A percentile compares a stretch with the other conserved stretches of the same genome.
Conservation (phyloP, 2,888 invertebrate genomes). For the Drosophila koepferae region DNA sequence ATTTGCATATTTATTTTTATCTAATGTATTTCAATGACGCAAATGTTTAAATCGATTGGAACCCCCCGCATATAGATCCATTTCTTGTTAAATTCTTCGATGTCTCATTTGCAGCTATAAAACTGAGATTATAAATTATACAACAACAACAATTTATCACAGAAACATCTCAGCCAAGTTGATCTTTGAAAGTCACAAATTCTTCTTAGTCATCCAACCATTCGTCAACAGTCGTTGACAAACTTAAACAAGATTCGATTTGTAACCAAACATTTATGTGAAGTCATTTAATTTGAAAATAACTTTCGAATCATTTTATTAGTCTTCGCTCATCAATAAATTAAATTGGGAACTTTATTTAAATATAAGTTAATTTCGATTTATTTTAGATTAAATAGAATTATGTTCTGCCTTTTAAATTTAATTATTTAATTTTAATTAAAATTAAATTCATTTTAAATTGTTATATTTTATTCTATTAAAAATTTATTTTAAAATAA, state of each 20-base stretch:
- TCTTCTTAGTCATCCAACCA: neutral
- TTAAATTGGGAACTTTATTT: neutral
- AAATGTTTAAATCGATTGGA: neutral
- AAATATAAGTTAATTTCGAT: neutral
- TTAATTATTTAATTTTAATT: neutral
- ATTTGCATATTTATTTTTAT: neutral
- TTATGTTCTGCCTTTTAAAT: neutral
- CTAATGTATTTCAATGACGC: neutral
- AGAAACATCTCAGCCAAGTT: neutral
- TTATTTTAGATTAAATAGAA: too few relatives aligned
- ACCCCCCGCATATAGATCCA: neutral
- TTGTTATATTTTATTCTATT: too few relatives aligned
- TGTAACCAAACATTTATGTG: neutral
- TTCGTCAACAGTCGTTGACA: neutral
- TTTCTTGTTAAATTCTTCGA: neutral
- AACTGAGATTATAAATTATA: too few relatives aligned
- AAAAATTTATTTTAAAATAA: too few relatives aligned
- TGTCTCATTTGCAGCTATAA: constrained; percentile 1
- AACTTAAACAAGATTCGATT: neutral
- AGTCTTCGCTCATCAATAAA: neutral
- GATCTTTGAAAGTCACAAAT: neutral
- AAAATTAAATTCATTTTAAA: too few relatives aligned
- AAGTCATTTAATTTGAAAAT: neutral
- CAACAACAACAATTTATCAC: neutral
- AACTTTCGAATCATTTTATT: neutral